A percentile compares a stretch with the other conserved stretches of the same genome.
Conservation (phyloP, 1,140 invertebrate genomes). For the Odontomachus brunneus region DNA sequence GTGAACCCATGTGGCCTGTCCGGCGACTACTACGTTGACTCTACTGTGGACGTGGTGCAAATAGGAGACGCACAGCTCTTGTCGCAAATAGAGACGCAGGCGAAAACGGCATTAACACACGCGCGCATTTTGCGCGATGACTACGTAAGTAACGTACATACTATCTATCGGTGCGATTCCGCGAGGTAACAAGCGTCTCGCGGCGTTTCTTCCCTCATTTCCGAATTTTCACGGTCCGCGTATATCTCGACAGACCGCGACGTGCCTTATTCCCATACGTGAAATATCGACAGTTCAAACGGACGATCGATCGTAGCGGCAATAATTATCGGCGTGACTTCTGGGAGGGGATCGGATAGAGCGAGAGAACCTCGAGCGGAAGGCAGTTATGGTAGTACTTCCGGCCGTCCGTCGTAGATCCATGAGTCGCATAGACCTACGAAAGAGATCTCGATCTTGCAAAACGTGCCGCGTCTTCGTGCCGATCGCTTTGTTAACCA, state of each 20-base stretch:
- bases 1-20: constrained; percentile 85
- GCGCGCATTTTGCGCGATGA: constrained; percentile 83
- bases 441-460: constrained; percentile 67
- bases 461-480: constrained; percentile 14
- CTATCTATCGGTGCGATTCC: not conserved
- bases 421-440: constrained; percentile 63
- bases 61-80: constrained; percentile 82
- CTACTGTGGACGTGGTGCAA: constrained; percentile 75
- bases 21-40: constrained; percentile 69
- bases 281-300: not conserved
- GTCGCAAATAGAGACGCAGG: constrained; percentile 83
- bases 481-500: not conserved
- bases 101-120: constrained; percentile 83
- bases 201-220: too few relatives aligned
- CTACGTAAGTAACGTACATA: constrained; percentile 85
- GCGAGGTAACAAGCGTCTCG: too few relatives aligned
- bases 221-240: too few relatives aligned
- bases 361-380: constrained; percentile 73
- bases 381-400: constrained; percentile 78
- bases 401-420: constrained; percentile 74
- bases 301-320: constrained; percentile 64
- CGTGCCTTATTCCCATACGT: too few relatives aligned
- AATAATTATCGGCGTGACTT: constrained; percentile 70
- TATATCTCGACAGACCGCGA: too few relatives aligned
- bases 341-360: constrained; percentile 36